Percentiles rank a stretch among this genome's conserved stretches.
Evolutionary conservation across 1,140 invertebrate genomes (phyloP).

Genomic region (Hermatobates lingyangjiaoensis): DNA sequence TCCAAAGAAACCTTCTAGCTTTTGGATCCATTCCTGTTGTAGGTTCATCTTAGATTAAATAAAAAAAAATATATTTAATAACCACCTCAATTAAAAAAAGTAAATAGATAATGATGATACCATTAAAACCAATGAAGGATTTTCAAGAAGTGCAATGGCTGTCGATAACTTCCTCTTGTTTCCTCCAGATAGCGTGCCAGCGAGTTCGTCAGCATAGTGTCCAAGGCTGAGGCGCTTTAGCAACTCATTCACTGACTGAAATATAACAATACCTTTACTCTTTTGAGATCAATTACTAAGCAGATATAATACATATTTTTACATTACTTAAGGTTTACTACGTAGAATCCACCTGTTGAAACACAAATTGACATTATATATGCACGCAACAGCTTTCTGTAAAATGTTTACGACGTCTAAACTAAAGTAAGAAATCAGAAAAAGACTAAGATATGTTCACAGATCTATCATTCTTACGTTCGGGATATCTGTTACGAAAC

Average conservation of each 20-base stretch:
- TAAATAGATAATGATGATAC: neutral
- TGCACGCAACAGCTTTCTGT: no score
- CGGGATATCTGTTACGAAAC: no score
- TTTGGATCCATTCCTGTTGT: slow-evolving; percentile 20
- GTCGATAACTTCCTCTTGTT: slow-evolving; percentile 52
- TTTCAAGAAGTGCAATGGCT: slow-evolving; percentile 40
- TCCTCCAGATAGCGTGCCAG: slow-evolving; percentile 31
- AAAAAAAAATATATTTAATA: slow-evolving; percentile 15
- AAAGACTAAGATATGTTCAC: no score
- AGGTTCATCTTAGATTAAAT: slow-evolving; percentile 23
- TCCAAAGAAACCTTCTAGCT: slow-evolving; percentile 31
- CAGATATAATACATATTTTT: no score
- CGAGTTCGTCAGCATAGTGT: slow-evolving; percentile 15
- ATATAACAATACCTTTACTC: no score
- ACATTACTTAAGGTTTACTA: no score
- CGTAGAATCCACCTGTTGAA: no score
- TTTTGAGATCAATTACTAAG: no score
- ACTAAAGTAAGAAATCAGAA: no score
- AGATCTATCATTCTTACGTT: no score
- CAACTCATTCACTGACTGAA: slow-evolving; percentile 13
- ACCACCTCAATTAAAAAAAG: neutral
- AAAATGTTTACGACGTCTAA: no score
- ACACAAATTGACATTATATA: no score
- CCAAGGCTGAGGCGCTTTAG: slow-evolving; percentile 14
- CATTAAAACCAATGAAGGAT: slow-evolving; percentile 42